Conservation (phyloP, 2,888 invertebrate genomes). For the Habrosyne pyritoides region DNA sequence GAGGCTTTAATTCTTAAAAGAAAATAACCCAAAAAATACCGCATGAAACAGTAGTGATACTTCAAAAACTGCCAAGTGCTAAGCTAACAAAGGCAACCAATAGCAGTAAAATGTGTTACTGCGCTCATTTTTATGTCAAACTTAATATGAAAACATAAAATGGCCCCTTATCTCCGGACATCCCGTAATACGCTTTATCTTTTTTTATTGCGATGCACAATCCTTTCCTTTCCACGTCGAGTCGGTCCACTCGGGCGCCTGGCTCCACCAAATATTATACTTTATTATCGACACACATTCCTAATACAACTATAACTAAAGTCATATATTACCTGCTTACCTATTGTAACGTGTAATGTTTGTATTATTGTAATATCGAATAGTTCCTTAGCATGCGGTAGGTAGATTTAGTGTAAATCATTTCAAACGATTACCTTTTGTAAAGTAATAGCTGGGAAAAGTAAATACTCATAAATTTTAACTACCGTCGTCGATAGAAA, state of each 20-base stretch:
- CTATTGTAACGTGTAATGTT: slow-evolving; percentile 6
- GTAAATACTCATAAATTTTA: slow-evolving; percentile 1
- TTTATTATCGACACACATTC: slow-evolving; percentile 33
- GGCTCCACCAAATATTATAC: slow-evolving; percentile 32
- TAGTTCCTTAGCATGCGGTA: neutral
- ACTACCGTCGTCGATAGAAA: neutral
- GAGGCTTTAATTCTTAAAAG: no score
- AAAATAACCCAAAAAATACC: slow-evolving; percentile 6
- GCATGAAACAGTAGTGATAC: slow-evolving; percentile 24
- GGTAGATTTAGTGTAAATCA: slow-evolving; percentile 5
- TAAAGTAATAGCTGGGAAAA: neutral
- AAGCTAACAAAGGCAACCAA: slow-evolving; percentile 53
- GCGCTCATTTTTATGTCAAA: slow-evolving; percentile 66
- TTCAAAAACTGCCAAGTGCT: slow-evolving; percentile 26
- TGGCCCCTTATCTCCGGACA: slow-evolving; percentile 67
- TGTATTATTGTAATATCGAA: slow-evolving; percentile 2
- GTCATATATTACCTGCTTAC: slow-evolving; percentile 26
- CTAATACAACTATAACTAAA: slow-evolving; percentile 29
- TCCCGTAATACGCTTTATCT: slow-evolving; percentile 71
- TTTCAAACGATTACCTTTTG: neutral
- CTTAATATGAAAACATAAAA: slow-evolving; percentile 71
- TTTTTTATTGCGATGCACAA: slow-evolving; percentile 68
- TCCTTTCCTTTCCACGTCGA: slow-evolving; percentile 56
- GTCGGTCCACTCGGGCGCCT: slow-evolving; percentile 31
- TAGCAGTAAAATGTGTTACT: slow-evolving; percentile 56